Percentiles rank a stretch among this genome's conserved stretches.
Conservation (phyloP, 2,888 invertebrate genomes). For the Epiblema foenella region DNA sequence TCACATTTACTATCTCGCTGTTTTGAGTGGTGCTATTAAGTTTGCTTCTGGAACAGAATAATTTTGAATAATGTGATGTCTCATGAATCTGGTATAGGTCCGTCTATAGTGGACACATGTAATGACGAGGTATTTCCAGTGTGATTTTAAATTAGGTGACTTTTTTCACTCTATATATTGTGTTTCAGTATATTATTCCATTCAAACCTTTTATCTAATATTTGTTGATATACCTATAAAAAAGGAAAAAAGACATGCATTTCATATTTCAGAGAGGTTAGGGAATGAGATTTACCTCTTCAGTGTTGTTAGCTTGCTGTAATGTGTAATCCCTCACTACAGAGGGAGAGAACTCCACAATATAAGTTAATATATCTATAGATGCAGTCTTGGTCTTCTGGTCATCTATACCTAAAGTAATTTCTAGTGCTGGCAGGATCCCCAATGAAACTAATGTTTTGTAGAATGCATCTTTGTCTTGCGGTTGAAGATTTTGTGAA, state of each 20-base stretch:
- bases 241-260: background rate
- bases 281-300: conserved; percentile 87
- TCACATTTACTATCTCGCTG: background rate
- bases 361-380: conserved; percentile 98
- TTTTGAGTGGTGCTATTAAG: background rate
- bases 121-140: background rate
- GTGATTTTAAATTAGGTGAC: background rate
- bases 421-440: conserved; percentile 94
- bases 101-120: background rate
- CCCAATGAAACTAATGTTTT: conserved; percentile 96
- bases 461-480: conserved; percentile 98
- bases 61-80: background rate
- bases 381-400: conserved; percentile 97
- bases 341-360: conserved; percentile 99
- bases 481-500: conserved; percentile 98
- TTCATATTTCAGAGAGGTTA: background rate
- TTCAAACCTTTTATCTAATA: background rate
- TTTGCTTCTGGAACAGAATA: background rate
- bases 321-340: conserved; percentile 98
- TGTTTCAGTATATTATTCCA: background rate
- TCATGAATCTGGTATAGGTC: background rate
- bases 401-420: conserved; percentile 96
- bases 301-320: conserved; percentile 94
- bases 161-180: background rate
- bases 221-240: background rate